Percentiles rank a stretch among this genome's conserved stretches.
phyloP scores from a whole-genome alignment of 1,140 invertebrate species.

The Tetranychus cinnabarinus region DNA sequence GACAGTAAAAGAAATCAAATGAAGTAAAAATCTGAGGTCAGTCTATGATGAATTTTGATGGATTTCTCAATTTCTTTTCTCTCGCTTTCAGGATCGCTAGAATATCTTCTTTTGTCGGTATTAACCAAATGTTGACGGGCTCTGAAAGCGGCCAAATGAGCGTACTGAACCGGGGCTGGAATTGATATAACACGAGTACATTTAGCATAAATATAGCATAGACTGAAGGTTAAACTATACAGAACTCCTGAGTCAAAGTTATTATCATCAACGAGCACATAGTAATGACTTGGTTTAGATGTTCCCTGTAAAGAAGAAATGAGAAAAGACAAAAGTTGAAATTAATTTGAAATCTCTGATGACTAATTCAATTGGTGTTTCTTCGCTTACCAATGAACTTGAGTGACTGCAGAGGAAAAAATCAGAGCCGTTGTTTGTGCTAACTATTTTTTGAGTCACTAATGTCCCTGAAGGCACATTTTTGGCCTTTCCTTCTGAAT shows the following conservation, averaged over 20 bases:
- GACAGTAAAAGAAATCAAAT: too few species aligned
- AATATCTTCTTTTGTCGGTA: too few species aligned
- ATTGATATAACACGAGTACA: conserved; percentile 70
- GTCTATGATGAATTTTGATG: too few species aligned
- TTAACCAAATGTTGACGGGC: conserved; percentile 19
- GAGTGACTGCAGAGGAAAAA: conserved; percentile 51
- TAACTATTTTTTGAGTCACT: conserved; percentile 53
- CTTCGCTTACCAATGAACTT: conserved; percentile 8
- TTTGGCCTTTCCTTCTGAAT: conserved; percentile 15
- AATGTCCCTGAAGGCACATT: conserved; percentile 64
- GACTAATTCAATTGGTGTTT: not conserved
- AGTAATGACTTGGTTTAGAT: conserved; percentile 63
- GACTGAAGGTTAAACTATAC: conserved; percentile 54
- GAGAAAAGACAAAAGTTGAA: conserved; percentile 26
- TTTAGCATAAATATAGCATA: conserved; percentile 68
- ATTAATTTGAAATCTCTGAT: conserved; percentile 43
- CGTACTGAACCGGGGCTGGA: conserved; percentile 79
- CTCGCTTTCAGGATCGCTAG: too few species aligned
- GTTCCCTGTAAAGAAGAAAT: conserved; percentile 53
- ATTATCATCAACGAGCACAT: conserved; percentile 55
- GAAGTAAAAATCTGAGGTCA: too few species aligned
- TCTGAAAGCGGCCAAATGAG: conserved; percentile 64
- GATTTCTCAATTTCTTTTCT: too few species aligned
- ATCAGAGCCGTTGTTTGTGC: conserved; percentile 45
- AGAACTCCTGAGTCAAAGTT: conserved; percentile 44